These are phyloP conservation scores for Lasioglossum malachurum DNA, from an alignment of 2,888 invertebrate genomes.

Conservation along the genomic window DNA sequence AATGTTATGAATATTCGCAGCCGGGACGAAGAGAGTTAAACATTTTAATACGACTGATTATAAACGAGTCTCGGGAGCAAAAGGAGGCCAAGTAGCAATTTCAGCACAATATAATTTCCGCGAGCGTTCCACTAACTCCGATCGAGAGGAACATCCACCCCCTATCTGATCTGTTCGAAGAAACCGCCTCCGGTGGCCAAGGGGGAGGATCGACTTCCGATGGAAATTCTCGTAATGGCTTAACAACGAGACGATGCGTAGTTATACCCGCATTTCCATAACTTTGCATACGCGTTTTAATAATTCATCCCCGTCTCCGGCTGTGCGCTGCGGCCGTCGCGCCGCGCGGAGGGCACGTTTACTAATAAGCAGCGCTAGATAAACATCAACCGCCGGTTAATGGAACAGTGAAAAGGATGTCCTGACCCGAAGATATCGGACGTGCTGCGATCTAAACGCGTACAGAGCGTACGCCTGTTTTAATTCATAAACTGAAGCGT, in stretches of 20 bases:
- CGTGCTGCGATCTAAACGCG: conserved; percentile 20
- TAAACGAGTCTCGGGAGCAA: neutral
- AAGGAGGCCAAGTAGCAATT: neutral
- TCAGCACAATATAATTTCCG: neutral
- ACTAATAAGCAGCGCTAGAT: conserved; percentile 52
- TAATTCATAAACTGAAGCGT: neutral
- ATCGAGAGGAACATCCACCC: neutral
- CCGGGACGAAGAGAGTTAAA: neutral
- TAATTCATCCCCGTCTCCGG: conserved; percentile 75
- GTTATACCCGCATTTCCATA: conserved; percentile 83
- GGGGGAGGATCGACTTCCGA: conserved; percentile 39
- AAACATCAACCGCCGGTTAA: conserved; percentile 53
- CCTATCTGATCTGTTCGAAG: neutral
- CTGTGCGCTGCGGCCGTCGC: conserved; percentile 17
- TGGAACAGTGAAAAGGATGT: conserved; percentile 30
- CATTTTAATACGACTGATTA: neutral
- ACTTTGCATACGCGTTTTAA: conserved; percentile 84
- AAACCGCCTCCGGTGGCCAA: conserved; percentile 26
- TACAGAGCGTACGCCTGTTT: neutral
- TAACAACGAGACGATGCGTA: conserved; percentile 71
- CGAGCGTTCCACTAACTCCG: neutral
- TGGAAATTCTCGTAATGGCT: conserved; percentile 74
- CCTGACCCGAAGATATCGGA: conserved; percentile 9
- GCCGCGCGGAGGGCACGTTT: conserved; percentile 40
- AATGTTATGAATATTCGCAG: neutral